Conservation (phyloP, 1,140 invertebrate species). For the Cotesia typhae region DNA sequence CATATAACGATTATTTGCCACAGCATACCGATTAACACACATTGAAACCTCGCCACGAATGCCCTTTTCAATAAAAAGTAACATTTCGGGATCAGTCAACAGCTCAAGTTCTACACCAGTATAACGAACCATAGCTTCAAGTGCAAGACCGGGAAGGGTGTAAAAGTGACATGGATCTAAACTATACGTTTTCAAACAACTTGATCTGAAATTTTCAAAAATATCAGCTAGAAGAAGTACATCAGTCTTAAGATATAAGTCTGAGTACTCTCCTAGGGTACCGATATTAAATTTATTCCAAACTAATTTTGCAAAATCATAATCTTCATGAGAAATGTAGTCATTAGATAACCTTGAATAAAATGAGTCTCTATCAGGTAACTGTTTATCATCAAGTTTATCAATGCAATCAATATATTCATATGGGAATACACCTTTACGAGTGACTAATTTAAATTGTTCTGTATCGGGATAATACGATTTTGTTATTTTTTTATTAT, state of each 20-base stretch:
- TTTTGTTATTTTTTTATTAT: slow-evolving; percentile 33
- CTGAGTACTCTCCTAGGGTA: no score
- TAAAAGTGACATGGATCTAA: slow-evolving; percentile 56
- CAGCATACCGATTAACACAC: slow-evolving; percentile 53
- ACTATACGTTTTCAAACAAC: slow-evolving; percentile 43
- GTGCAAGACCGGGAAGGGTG: slow-evolving; percentile 56
- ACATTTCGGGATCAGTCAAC: slow-evolving; percentile 61
- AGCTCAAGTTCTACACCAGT: slow-evolving; percentile 61
- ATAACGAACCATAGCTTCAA: slow-evolving; percentile 57
- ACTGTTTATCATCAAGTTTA: slow-evolving; percentile 41
- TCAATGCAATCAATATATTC: slow-evolving; percentile 48
- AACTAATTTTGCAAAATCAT: no score
- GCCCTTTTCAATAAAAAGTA: slow-evolving; percentile 46
- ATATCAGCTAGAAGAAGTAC: slow-evolving; percentile 58
- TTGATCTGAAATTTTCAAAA: slow-evolving; percentile 62
- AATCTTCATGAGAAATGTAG: no score
- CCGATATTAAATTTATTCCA: no score
- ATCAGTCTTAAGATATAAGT: no score
- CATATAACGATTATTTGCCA: no score
- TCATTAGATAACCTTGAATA: no score
- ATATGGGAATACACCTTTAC: slow-evolving; percentile 48
- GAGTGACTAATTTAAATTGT: slow-evolving; percentile 40
- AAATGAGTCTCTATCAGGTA: no score
- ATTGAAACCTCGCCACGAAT: slow-evolving; percentile 46
- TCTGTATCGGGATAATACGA: slow-evolving; percentile 32